Conservation (phyloP, 1,140 invertebrate species). For the Catajapyx aquilonaris region DNA sequence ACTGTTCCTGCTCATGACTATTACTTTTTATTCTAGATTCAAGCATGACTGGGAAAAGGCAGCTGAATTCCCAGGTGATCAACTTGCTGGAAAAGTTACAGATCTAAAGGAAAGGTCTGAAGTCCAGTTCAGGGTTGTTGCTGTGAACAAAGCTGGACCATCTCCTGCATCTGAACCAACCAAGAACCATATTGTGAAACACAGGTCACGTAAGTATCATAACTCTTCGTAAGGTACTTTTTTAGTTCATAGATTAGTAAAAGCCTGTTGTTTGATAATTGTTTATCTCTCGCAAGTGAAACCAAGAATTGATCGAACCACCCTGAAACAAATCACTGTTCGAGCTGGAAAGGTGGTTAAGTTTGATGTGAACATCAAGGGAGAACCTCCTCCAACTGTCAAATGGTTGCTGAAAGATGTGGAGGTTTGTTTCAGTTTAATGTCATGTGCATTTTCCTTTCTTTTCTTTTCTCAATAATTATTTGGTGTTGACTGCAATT, state of each 20-base stretch:
- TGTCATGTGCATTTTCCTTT: too few relatives aligned
- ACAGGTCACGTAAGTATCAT: constrained; percentile 52
- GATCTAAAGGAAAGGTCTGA: constrained; percentile 77
- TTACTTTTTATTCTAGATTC: constrained; percentile 16
- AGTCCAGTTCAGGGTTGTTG: constrained; percentile 86
- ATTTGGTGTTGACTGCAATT: too few relatives aligned
- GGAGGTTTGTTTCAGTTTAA: constrained; percentile 19
- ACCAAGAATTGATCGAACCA: constrained; percentile 88
- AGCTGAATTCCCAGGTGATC: constrained; percentile 54
- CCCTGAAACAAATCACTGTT: constrained; percentile 72
- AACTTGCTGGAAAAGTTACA: constrained; percentile 52
- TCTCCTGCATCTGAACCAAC: constrained; percentile 86
- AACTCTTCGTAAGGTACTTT: not conserved
- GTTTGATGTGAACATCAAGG: constrained; percentile 80
- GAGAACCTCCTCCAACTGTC: constrained; percentile 81
- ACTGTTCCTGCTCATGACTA: not conserved
- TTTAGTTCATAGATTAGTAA: constrained; percentile 1
- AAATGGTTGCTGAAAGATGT: constrained; percentile 56
- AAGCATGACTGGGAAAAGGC: constrained; percentile 62
- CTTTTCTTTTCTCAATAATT: too few relatives aligned
- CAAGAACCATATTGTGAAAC: constrained; percentile 75
- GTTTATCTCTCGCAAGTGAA: constrained; percentile 41
- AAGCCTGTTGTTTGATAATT: constrained; percentile 1
- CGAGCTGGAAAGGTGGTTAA: constrained; percentile 80
- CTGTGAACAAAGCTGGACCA: constrained; percentile 88